phyloP scores from a whole-genome alignment of 2,888 invertebrate genomes.

The Linnaemya tessellans region DNA sequence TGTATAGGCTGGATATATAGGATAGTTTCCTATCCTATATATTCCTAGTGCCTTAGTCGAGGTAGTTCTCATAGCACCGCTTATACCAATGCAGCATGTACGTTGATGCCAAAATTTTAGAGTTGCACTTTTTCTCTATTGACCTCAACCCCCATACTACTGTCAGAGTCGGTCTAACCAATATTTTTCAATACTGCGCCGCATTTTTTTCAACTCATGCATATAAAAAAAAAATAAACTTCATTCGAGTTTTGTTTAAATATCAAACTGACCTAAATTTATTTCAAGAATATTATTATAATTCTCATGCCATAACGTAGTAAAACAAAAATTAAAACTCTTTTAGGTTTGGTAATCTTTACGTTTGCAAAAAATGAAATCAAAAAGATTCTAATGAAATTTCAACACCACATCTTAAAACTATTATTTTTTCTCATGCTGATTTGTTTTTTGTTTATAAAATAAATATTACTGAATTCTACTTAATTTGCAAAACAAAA shows the following conservation, averaged over 20 bases:
- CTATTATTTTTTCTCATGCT: constrained; percentile 59
- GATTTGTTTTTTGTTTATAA: constrained; percentile 57
- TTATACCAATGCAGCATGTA: no score
- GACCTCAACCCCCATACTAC: no score
- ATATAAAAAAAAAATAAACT: neutral
- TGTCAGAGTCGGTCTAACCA: no score
- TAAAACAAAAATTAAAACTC: neutral
- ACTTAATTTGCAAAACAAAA: constrained; percentile 45
- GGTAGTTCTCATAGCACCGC: no score
- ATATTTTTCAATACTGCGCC: neutral
- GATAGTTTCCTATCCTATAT: no score
- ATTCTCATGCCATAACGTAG: constrained; percentile 38
- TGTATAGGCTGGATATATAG: no score
- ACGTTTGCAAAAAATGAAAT: constrained; percentile 37
- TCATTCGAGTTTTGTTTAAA: neutral
- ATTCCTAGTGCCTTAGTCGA: no score
- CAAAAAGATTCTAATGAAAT: constrained; percentile 48
- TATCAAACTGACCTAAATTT: constrained; percentile 27
- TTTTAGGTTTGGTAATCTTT: constrained; percentile 18
- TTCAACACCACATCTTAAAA: constrained; percentile 51
- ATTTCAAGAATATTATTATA: constrained; percentile 15
- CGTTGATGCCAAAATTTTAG: no score
- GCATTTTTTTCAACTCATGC: neutral
- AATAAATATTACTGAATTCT: constrained; percentile 40
- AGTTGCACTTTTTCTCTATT: no score